Base-by-base conservation (phyloP, 2,113 vertebrate species). In the Dasypus novemcinctus region DNA sequence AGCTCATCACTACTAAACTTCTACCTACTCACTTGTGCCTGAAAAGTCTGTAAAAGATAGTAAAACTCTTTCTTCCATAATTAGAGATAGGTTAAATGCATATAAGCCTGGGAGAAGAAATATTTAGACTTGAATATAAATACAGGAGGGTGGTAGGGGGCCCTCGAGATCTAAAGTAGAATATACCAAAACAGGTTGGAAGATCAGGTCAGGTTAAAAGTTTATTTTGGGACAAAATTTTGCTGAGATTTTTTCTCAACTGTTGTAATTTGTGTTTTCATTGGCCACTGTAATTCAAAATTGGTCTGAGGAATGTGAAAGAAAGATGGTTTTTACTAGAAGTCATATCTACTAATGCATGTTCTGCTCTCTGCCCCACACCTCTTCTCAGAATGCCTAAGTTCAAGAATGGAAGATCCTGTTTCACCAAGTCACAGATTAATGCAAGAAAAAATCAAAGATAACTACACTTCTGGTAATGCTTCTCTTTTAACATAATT, bases 301-400 rank as follows among this genome's bases (percentile, higher is more conserved):
- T 81, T 64, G 27, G 33, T 46, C 61, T 86, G n/a, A 61, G 49
- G 59, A 90, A 82, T 36, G 21, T 92, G 86, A 82, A 98, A 61
- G 66, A 64, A 74, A 49, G 38, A 14, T 69, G 14, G 25, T 57
- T 93, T 87, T 84, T 72, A 36, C 1, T 49, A 87, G 27, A 23
- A 91, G 25, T 83, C 1, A 89, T 25, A 76, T 59, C 46, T 82
- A 23, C n/a, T 95, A 43, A 68, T 92, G 36, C 52, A 7, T 72
- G 20, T 69, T 89, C 36, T 52, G 92, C 29, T 85, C n/a, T 81
- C 33, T 33, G 31, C 2, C 21, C 3, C 18, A 52, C 12, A 1
- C 43, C 12, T 46, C 33, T 66, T 92, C 91, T 75, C 46, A 93
- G 91, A 72, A 71, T 27, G 29, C 21, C 0, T 72, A 79, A 2